Evolutionary conservation across 2,888 invertebrate species (phyloP).

Genomic region (Tetanocera ferruginea): DNA sequence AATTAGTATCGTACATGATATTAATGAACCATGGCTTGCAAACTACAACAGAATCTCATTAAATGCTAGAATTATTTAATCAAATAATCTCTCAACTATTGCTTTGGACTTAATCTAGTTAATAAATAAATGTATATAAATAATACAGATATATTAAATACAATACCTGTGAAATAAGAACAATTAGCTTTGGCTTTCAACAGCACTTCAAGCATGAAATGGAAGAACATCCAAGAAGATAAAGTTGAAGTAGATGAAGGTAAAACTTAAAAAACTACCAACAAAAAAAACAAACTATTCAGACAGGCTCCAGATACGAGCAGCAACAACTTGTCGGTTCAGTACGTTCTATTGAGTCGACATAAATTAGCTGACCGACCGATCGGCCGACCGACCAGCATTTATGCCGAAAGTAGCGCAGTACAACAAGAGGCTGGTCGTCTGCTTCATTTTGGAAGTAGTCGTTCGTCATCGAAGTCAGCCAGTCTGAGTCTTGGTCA

Average conservation of each 20-base stretch:
- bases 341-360: not conserved
- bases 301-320: too few relatives aligned
- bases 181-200: slow-evolving; percentile 10
- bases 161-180: not conserved
- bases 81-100: not conserved
- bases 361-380: not conserved
- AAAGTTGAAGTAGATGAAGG: not conserved
- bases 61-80: not conserved
- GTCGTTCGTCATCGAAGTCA: not conserved
- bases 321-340: not conserved
- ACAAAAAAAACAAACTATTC: too few relatives aligned
- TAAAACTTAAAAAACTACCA: too few relatives aligned
- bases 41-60: not conserved
- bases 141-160: not conserved
- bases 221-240: not conserved
- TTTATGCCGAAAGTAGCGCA: slow-evolving; percentile 13
- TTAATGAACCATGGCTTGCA: too few relatives aligned
- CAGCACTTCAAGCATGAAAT: not conserved
- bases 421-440: not conserved
- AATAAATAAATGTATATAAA: too few relatives aligned
- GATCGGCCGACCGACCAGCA: not conserved
- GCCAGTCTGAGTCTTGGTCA: not conserved
- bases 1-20: too few relatives aligned
- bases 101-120: not conserved
- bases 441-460: not conserved